Percentiles rank a stretch among this genome's conserved stretches.
Evolutionary conservation across 2,797 vertebrate species (phyloP).

Genomic region (Lagodon rhomboides): DNA sequence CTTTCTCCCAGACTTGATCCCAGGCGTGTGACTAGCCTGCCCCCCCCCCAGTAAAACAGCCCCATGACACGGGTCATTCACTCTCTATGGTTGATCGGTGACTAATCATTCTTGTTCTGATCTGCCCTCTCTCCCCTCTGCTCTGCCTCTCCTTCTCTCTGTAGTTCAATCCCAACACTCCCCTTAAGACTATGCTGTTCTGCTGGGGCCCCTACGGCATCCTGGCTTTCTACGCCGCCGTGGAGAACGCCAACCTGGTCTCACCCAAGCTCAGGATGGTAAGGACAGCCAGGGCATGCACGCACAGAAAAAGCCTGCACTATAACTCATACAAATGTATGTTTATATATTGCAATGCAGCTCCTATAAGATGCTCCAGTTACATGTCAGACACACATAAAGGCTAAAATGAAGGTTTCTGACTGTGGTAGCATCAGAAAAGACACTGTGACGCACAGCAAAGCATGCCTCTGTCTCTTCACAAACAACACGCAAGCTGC

Average conservation of each 20-base stretch:
- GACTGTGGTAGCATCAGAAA: background rate
- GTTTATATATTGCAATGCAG: background rate
- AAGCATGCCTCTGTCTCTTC: background rate
- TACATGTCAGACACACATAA: background rate
- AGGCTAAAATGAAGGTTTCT: background rate
- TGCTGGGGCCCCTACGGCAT: slow-evolving; percentile 96
- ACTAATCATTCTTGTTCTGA: slow-evolving; percentile 40
- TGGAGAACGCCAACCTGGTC: slow-evolving; percentile 89
- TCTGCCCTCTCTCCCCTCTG: slow-evolving; percentile 9
- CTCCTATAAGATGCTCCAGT: background rate
- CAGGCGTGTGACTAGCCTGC: slow-evolving; percentile 65
- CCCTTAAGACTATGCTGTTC: slow-evolving; percentile 90
- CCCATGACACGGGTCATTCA: slow-evolving; percentile 57
- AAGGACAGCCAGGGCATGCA: slow-evolving; percentile 35
- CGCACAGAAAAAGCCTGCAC: background rate
- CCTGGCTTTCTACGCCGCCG: slow-evolving; percentile 90
- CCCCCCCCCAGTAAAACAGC: slow-evolving; percentile 26
- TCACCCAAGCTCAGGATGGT: slow-evolving; percentile 96
- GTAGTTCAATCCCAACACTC: slow-evolving; percentile 93
- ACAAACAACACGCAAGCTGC: background rate
- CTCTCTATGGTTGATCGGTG: slow-evolving; percentile 11
- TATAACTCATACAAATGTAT: background rate
- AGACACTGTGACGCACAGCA: background rate
- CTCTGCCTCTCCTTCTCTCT: slow-evolving; percentile 31
- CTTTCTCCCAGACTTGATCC: slow-evolving; percentile 65